These are phyloP conservation scores for Xiphophorus birchmanni DNA, from an alignment of 2,797 vertebrate species.

Conservation along the genomic window DNA sequence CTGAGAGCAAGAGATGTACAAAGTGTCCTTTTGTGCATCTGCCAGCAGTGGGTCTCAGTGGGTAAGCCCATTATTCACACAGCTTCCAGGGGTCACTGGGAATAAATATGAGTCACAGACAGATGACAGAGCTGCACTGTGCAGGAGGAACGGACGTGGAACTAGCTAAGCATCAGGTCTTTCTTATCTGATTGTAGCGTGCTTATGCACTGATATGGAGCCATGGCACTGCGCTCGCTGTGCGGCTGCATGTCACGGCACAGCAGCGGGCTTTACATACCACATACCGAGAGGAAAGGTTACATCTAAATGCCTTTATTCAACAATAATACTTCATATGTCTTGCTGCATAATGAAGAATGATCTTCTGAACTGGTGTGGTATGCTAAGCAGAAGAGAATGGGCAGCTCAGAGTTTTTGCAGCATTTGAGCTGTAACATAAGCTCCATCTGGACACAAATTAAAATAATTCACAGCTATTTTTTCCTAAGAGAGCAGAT, in stretches of 20 bases:
- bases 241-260: neutral
- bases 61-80: constrained; percentile 44
- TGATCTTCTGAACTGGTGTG: neutral
- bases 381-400: neutral
- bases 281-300: constrained; percentile 29
- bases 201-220: constrained; percentile 26
- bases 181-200: constrained; percentile 26
- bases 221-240: neutral
- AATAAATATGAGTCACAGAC: constrained; percentile 63
- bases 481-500: constrained; percentile 13
- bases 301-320: constrained; percentile 44
- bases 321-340: neutral
- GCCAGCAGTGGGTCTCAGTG: constrained; percentile 30
- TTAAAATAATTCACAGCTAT: constrained; percentile 2
- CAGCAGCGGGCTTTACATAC: constrained; percentile 8
- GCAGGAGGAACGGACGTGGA: constrained; percentile 35
- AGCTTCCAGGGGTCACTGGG: constrained; percentile 49
- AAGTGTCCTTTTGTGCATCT: constrained; percentile 28
- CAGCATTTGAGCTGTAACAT: constrained; percentile 6
- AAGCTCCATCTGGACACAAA: constrained; percentile 15
- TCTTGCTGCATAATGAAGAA: constrained; percentile 10
- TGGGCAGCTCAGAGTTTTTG: neutral
- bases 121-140: constrained; percentile 43
- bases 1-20: neutral
- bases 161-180: constrained; percentile 16